Percentiles rank a stretch among this genome's conserved stretches.
Conservation (phyloP, 92 coral and sea anemone genomes). For the Paragorgia papillata region DNA sequence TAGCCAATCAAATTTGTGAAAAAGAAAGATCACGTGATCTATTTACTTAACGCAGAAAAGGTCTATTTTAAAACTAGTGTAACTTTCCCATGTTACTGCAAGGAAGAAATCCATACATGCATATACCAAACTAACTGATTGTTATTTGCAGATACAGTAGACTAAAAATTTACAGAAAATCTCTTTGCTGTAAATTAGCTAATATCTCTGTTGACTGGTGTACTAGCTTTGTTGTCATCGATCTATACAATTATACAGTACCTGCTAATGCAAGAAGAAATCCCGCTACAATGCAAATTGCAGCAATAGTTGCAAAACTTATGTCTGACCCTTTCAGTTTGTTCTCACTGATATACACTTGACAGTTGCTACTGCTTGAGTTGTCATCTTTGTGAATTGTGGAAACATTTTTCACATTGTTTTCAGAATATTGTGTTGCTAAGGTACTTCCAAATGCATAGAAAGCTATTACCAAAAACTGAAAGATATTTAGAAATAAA, state of each 20-base stretch:
- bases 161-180: too few species aligned
- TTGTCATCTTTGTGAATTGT: constrained; percentile 14
- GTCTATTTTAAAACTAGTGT: too few species aligned
- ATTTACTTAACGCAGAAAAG: too few species aligned
- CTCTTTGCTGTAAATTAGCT: too few species aligned
- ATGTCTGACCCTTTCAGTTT: constrained; percentile 28
- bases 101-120: too few species aligned
- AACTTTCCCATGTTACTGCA: too few species aligned
- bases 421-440: constrained; percentile 26
- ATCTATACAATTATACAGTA: background rate
- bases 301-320: constrained; percentile 36
- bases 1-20: too few species aligned
- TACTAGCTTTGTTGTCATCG: too few species aligned
- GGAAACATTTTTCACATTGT: background rate
- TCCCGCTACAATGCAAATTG: constrained; percentile 38
- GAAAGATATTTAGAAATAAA: background rate
- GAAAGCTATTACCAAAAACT: constrained; percentile 8
- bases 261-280: constrained; percentile 34
- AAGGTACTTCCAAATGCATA: constrained; percentile 11
- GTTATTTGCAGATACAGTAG: too few species aligned
- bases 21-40: too few species aligned
- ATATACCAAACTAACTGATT: too few species aligned
- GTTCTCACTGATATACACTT: constrained; percentile 31
- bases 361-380: constrained; percentile 17
- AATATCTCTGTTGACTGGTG: too few species aligned